Evolutionary conservation across 1,140 invertebrate genomes (phyloP), one percentile per base, ranked within the genome.

Genomic region (Drosophila tsacasi): DNA sequence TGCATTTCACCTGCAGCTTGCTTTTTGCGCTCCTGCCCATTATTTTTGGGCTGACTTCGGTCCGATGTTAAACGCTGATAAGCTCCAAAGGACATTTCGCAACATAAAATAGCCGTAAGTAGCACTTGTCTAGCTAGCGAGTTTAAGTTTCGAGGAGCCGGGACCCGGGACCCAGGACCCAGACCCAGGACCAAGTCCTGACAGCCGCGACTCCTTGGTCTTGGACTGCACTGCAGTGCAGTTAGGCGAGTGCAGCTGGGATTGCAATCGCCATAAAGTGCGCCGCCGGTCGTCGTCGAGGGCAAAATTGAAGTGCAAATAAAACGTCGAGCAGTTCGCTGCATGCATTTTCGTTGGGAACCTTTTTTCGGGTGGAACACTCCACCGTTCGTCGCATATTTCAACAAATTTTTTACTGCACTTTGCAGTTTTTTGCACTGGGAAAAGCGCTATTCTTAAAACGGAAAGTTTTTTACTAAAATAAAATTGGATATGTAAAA

Each of bases 231-330:
- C 75, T 82, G 82, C 76, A 85, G 73, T 78, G 83, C 85, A 89
- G 84, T 89, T 89, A 89, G 79, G 66, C 79, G 76, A 90, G 68
- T 89, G 84, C 85, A 89, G 79, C 81, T 74, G 78, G 84, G 81
- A 89, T 84, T 89, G 84, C 84, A 89, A 89, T 89, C 75, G 84
- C 84, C 85, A 87, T 87, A 89, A 87, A 87, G 84, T 81, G 73
- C 72, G 81, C 80, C 76, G 68, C 49, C 67, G 57, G 44, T 59
- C 59, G 69, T 66, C 81, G 84, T 81, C 84, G 81, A 84, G 83
- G 83, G 77, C 81, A 74, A 89, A 89, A 89, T 90, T 89, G 84
- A 89, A 89, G 84, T 89, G 84, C 84, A 89, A 89, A 89, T 89
- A 87, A 87, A 87, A 87, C 67, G 83, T 71, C 76, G 62, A 86